phyloP scores from a whole-genome alignment of 2,888 invertebrate genomes.

The Oligia fasciuncula region DNA sequence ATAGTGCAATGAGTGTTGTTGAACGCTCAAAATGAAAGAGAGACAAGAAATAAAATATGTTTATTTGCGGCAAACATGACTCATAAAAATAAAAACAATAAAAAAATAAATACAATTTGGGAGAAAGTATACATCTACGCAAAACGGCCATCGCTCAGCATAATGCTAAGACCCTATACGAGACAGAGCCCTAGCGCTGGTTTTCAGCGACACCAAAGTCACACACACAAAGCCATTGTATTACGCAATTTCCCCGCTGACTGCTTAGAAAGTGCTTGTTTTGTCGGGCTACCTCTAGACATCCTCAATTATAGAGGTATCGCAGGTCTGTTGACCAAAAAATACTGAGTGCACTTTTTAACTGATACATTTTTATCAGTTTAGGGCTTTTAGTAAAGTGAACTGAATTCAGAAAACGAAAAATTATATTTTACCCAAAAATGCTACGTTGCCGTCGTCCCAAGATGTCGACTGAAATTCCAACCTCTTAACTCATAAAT shows the following conservation, averaged over 20 bases:
- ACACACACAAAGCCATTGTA: not conserved
- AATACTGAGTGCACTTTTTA: not conserved
- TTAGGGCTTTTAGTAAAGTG: not conserved
- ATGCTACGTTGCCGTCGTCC: not conserved
- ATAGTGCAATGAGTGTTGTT: not conserved
- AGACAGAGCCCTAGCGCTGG: no score
- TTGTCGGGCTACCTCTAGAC: not conserved
- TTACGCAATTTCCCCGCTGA: not conserved
- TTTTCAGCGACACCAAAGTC: no score
- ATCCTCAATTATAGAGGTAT: not conserved
- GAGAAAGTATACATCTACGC: no score
- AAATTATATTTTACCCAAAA: not conserved
- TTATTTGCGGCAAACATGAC: no score
- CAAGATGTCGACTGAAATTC: constrained; percentile 20
- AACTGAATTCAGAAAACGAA: not conserved
- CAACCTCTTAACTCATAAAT: constrained; percentile 12
- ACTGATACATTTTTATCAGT: not conserved
- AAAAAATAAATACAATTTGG: no score
- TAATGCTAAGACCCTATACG: no score
- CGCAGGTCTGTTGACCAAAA: not conserved
- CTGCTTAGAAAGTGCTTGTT: not conserved
- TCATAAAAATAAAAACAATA: no score
- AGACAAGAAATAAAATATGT: no score
- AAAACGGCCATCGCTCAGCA: no score
- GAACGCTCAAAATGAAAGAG: not conserved